Base-by-base conservation (phyloP, 1,140 invertebrate species). In the Halesus radiatus region DNA sequence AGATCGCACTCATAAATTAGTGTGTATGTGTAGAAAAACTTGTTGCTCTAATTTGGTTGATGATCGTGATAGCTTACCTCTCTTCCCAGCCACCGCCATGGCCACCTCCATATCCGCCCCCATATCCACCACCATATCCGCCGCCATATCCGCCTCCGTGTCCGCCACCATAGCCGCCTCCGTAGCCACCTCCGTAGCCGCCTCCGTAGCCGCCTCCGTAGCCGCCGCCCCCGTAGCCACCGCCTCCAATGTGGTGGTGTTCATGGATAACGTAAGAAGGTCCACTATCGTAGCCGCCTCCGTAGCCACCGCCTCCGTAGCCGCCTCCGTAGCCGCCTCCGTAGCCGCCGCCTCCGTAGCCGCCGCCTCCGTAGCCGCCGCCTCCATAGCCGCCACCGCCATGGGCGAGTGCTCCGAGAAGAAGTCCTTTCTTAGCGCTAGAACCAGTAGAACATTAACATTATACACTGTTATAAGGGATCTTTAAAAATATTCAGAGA, bases 361-460 rank as follows among this genome's bases (percentile, higher is more conserved):
- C 26, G 26, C 53, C 80, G 32, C 62, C 68, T 18, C 56, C 56
- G 20, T 60, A 26, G 22, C 66, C 74, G 53, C 66, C 62, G 1
- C 53, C 60, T 18, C 74, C 73, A 45, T 62, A 29, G 45, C 76
- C 76, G 23, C 68, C 29, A 8, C 52, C 58, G 52, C 22, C 26
- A 20, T n/a, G 3, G 7, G 32, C 68, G 29, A 74, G 18, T 13
- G 37, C 56, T 70, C 75, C 79, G 23, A 70, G 16, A 1, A 80
- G 15, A 4, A 80, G 26, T 16, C 81, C 81, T 60, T 80, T 80
- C 53, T 82, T 82, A 26, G 64, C 78, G 45, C 81, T 80, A 56
- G 45, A 76, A 73, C 66, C n/a, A 23, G 0, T 3, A 56, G 1
- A 20, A 18, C 1, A 22, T 18, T 18, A 7, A 56, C 3, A 56